Conservation (phyloP, 2,888 invertebrate genomes). For the Lordiphosa fenestrarum region DNA sequence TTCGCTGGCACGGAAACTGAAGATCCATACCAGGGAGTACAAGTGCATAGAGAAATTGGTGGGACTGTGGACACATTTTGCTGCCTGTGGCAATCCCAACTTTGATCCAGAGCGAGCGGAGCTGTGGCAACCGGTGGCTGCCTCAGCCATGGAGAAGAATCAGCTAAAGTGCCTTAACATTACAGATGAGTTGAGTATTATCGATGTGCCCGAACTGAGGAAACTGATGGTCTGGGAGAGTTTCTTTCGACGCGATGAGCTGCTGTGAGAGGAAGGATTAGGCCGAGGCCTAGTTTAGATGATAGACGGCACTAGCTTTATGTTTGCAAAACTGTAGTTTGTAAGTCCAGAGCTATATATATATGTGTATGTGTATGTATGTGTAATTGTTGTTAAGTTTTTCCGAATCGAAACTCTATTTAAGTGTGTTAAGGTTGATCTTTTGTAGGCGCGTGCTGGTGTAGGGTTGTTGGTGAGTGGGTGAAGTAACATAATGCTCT, state of each 20-base stretch:
- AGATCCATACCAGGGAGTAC: slow-evolving; percentile 75
- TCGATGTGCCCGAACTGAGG: slow-evolving; percentile 77
- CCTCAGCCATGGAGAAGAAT: slow-evolving; percentile 57
- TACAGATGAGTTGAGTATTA: slow-evolving; percentile 75
- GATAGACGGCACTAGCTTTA: slow-evolving; percentile 2
- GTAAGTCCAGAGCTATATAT: slow-evolving; percentile 32
- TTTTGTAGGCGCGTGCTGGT: too few relatives aligned
- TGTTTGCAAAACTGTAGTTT: slow-evolving; percentile 57
- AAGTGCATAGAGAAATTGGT: slow-evolving; percentile 78
- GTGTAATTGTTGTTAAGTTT: slow-evolving; percentile 59
- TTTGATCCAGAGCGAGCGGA: slow-evolving; percentile 68
- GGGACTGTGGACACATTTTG: slow-evolving; percentile 79
- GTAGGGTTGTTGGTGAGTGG: too few relatives aligned
- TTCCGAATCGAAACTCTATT: slow-evolving; percentile 36
- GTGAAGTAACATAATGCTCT: too few relatives aligned
- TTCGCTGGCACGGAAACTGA: slow-evolving; percentile 74
- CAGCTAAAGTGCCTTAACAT: slow-evolving; percentile 80
- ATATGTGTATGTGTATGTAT: slow-evolving; percentile 10
- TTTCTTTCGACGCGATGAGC: slow-evolving; percentile 73
- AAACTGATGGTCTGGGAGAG: slow-evolving; percentile 78
- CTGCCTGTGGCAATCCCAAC: slow-evolving; percentile 76
- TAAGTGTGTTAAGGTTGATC: slow-evolving; percentile 47
- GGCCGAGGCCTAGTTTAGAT: too few relatives aligned
- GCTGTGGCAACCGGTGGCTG: slow-evolving; percentile 71
- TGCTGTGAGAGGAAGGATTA: slow-evolving; percentile 48